Conservation (phyloP, 2,797 vertebrate species). For the Prionace glauca region DNA sequence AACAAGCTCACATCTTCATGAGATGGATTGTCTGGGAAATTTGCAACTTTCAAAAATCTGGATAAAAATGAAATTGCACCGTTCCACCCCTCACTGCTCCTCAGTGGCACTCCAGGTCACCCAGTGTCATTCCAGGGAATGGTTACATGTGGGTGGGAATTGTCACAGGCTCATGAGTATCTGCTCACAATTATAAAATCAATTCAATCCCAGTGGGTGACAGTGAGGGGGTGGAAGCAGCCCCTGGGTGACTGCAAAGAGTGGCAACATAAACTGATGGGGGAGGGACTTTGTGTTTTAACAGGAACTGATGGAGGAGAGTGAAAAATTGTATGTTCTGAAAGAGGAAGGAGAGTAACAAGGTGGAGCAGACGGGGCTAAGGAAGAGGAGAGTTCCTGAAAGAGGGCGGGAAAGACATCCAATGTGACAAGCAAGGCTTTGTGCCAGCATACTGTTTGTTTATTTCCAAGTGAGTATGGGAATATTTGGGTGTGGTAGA, state of each 20-base stretch:
- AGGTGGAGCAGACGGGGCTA: not conserved
- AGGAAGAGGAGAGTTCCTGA: not conserved
- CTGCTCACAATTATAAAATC: not conserved
- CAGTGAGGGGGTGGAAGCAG: not conserved
- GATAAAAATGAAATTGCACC: not conserved
- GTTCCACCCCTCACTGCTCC: not conserved
- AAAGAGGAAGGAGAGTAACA: not conserved
- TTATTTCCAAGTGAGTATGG: not conserved
- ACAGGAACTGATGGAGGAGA: not conserved
- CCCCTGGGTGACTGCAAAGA: not conserved
- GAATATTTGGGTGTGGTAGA: not conserved
- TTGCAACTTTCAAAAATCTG: not conserved
- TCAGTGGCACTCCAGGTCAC: not conserved
- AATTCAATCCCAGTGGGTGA: not conserved
- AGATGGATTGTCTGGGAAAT: not conserved
- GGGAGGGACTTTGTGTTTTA: not conserved
- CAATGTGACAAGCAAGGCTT: not conserved
- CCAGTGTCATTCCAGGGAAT: not conserved
- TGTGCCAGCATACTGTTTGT: not conserved
- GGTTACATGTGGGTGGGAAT: not conserved
- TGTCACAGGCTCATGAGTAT: not conserved
- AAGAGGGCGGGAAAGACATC: not conserved
- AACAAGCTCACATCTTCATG: not conserved
- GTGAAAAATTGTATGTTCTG: not conserved
- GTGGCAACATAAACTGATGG: not conserved